These are phyloP conservation scores for Dolichomitus sp. DNA, from an alignment of 2,888 invertebrate species.

Conservation along the genomic window DNA sequence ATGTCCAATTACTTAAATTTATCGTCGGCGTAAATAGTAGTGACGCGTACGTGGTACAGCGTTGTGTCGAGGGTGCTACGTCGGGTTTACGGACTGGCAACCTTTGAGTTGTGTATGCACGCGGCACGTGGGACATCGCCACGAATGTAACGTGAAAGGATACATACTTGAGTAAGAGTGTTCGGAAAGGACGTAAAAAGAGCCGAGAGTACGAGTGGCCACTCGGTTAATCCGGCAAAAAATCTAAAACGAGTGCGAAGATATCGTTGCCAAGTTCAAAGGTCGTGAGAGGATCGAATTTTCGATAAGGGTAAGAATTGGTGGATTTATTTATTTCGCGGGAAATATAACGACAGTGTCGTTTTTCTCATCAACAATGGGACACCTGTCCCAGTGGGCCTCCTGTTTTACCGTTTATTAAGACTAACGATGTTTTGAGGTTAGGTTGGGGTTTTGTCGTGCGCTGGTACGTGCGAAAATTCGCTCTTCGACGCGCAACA, in stretches of 20 bases:
- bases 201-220: neutral
- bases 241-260: constrained; percentile 23
- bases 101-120: neutral
- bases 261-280: constrained; percentile 49
- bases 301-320: constrained; percentile 51
- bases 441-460: constrained; percentile 76
- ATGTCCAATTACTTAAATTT: constrained; percentile 83
- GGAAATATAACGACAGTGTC: neutral
- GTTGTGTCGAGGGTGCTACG: constrained; percentile 47
- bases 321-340: neutral
- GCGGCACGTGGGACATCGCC: constrained; percentile 12
- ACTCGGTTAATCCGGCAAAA: neutral
- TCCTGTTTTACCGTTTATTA: neutral
- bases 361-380: neutral
- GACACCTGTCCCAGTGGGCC: neutral
- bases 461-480: constrained; percentile 77
- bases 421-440: constrained; percentile 73
- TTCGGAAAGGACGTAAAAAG: constrained; percentile 4
- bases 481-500: constrained; percentile 77
- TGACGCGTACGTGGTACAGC: constrained; percentile 68
- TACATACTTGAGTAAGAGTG: constrained; percentile 8
- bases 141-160: neutral
- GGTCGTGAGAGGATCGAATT: constrained; percentile 43
- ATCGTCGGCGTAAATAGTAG: constrained; percentile 77
- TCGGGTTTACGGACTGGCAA: constrained; percentile 45